Evolutionary conservation across 2,113 vertebrate genomes (phyloP).

Genomic region (Hippopotamus amphibius): DNA sequence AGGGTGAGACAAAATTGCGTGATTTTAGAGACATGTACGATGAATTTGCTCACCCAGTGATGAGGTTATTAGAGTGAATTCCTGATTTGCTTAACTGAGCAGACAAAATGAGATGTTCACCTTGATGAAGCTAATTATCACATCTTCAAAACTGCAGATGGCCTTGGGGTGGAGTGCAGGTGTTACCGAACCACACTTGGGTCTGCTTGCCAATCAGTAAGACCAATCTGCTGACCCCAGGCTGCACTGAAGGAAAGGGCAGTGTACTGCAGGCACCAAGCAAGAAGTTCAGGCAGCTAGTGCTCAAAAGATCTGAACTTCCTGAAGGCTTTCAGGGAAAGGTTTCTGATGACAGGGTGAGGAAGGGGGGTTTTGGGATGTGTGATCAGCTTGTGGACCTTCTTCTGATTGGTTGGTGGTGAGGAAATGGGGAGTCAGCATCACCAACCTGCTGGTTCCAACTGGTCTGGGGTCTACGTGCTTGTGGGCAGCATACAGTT

Average conservation of each 20-base stretch:
- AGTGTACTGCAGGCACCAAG: neutral
- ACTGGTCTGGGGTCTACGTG: neutral
- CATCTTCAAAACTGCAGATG: constrained; percentile 4
- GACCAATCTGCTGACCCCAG: neutral
- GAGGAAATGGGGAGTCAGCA: neutral
- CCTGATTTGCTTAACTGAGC: neutral
- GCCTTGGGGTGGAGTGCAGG: neutral
- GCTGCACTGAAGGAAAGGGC: neutral
- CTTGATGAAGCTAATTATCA: neutral
- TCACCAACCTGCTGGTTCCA: neutral
- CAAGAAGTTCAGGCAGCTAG: neutral
- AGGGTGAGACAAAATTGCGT: neutral
- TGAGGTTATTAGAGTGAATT: neutral
- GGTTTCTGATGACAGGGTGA: neutral
- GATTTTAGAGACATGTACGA: neutral
- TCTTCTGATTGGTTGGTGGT: neutral
- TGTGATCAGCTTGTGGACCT: neutral
- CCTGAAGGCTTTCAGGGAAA: neutral
- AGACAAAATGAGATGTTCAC: neutral
- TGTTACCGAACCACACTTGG: neutral
- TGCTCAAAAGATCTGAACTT: neutral
- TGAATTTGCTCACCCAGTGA: neutral
- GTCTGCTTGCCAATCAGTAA: neutral
- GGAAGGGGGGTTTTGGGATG: neutral
- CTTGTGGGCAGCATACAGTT: neutral